Base-by-base conservation (phyloP, 2,888 invertebrate species). In the Mystacides longicornis region DNA sequence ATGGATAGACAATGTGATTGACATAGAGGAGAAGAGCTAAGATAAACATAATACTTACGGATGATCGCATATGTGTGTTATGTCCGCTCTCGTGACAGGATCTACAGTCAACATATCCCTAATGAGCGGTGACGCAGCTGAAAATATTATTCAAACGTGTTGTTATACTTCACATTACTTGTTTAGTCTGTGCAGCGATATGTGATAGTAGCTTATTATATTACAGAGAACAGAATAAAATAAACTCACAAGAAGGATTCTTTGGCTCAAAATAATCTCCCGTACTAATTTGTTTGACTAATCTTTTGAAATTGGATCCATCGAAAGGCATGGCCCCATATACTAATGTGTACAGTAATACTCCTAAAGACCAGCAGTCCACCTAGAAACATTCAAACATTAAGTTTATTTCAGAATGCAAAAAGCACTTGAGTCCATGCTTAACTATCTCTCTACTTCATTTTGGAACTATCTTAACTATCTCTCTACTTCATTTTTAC, bases 241-340 rank as follows among this genome's bases (percentile, higher is more conserved):
- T 37, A 45, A 42, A 78, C 85, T 78, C 72, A 91, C 93, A 86
- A 60, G 97, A 95, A 46, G 93, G 93, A 65, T 84, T 89, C 66
- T 91, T 89, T 48, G 98, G 98, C 73, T 98, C 97, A 69, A 92
- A 96, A 72, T 97, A 99, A 71, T 96, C 95, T 3, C 97, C 97
- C 68, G 91, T 89, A 65, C 96, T 95, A 68, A 98, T 98, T 75
- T 97, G 96, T 68, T 91, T 88, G 61, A 96, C 95, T 67, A 99
- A 84, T 66, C 93, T 85, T 73, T 95, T 95, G 74, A 98, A 98
- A 77, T 98, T 96, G 61, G 94, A 93, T 59, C 98, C 98, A 75
- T 98, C 98, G 71, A 98, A 98, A 52, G 92, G 99, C 99, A 99
- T 99, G 62, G 97, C 95, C 64, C 98, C 98, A 71, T 98, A 99